These are phyloP conservation scores for Nyctibius bracteatus DNA, from an alignment of 2,113 vertebrate species.

Conservation along the genomic window DNA sequence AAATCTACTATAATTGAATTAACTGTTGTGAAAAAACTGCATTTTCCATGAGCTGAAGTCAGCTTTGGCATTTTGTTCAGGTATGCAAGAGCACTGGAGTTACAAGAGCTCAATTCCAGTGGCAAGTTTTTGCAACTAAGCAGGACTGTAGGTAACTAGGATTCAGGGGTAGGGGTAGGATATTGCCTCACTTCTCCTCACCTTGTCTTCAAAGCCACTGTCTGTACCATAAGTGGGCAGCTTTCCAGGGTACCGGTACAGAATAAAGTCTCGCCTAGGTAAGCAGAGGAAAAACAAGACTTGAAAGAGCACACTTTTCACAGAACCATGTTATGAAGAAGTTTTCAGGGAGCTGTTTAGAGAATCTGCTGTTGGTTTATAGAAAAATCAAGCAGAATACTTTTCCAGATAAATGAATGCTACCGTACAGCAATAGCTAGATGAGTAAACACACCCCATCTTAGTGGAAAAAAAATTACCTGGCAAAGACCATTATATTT, in stretches of 20 bases:
- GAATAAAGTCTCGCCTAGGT: conserved; percentile 84
- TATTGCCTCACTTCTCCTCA: conserved; percentile 51
- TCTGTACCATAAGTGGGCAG: conserved; percentile 83
- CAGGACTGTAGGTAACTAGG: not conserved
- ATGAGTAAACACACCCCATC: not conserved
- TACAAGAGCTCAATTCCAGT: not conserved
- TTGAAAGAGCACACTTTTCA: not conserved
- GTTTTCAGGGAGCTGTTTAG: not conserved
- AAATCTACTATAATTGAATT: not conserved
- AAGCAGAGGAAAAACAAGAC: not conserved
- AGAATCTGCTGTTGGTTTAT: not conserved
- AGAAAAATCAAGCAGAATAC: not conserved
- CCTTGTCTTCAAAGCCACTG: conserved; percentile 85
- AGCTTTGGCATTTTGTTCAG: not conserved
- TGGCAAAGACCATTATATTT: not conserved
- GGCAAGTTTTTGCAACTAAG: not conserved
- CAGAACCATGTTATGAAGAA: not conserved
- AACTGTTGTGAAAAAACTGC: not conserved
- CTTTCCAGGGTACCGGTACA: conserved; percentile 92
- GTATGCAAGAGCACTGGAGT: not conserved
- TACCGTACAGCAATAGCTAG: not conserved
- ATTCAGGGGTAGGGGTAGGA: not conserved
- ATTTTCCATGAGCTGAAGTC: not conserved
- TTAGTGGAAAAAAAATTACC: too few species aligned
- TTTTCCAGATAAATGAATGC: not conserved